phyloP scores from a whole-genome alignment of 1,140 invertebrate genomes.

The Ceratosolen fusciceps region DNA sequence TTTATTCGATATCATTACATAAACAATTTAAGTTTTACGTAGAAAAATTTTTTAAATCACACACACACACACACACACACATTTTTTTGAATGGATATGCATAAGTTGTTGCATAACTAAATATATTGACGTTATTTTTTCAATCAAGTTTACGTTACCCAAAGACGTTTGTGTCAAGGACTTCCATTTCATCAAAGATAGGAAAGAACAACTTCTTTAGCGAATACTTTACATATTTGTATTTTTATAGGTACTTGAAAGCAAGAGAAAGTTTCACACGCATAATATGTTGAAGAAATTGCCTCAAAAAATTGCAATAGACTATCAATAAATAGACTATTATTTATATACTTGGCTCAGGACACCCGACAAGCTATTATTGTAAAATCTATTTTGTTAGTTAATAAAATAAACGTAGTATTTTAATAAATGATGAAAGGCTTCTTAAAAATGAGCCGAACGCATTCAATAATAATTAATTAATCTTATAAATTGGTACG shows the following conservation, averaged over 20 bases:
- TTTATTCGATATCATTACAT: background rate
- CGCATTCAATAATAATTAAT: too few relatives aligned
- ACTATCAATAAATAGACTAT: too few relatives aligned
- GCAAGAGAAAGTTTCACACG: background rate
- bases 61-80: too few relatives aligned
- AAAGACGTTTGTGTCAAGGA: background rate
- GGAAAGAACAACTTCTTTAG: background rate
- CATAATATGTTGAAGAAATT: background rate
- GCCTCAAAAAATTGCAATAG: background rate
- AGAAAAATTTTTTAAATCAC: background rate
- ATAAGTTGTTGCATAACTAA: background rate
- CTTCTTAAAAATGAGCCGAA: too few relatives aligned
- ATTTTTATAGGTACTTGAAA: background rate
- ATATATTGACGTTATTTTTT: background rate
- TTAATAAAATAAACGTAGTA: too few relatives aligned
- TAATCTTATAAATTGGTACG: too few relatives aligned
- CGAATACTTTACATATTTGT: background rate
- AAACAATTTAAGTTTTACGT: background rate
- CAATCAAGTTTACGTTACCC: background rate
- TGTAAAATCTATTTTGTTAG: too few relatives aligned
- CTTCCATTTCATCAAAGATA: background rate
- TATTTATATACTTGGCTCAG: too few relatives aligned
- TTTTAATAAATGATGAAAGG: too few relatives aligned
- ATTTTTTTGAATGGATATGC: background rate
- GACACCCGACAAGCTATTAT: too few relatives aligned